phyloP scores from a whole-genome alignment of 2,888 invertebrate species.

The Alloscopus bannaensis region DNA sequence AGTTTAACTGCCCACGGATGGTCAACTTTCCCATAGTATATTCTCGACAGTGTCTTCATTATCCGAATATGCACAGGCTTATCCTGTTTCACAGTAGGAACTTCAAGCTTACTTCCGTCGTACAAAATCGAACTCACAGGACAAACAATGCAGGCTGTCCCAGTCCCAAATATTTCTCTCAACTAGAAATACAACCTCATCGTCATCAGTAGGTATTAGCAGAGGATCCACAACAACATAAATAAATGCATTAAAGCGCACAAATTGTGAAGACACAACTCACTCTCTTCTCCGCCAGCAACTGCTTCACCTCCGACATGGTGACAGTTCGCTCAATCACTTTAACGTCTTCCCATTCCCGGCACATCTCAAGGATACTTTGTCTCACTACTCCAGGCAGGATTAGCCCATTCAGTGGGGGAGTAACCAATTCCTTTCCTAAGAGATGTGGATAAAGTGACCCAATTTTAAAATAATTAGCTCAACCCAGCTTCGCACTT shows the following conservation, averaged over 20 bases:
- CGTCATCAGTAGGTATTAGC: background rate
- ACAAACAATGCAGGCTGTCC: constrained; percentile 96
- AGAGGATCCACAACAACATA: too few relatives aligned
- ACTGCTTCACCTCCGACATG: constrained; percentile 87
- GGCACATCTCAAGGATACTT: constrained; percentile 87
- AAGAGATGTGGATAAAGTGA: too few relatives aligned
- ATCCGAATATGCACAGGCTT: constrained; percentile 85
- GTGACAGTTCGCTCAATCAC: constrained; percentile 88
- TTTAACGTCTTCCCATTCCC: constrained; percentile 90
- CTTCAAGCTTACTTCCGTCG: constrained; percentile 80
- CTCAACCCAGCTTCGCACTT: too few relatives aligned
- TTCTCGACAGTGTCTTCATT: constrained; percentile 86
- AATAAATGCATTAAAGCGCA: constrained; percentile 23
- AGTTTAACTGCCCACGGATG: constrained; percentile 87
- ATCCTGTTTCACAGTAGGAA: constrained; percentile 85
- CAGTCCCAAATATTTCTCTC: constrained; percentile 97
- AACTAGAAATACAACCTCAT: too few relatives aligned
- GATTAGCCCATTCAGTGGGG: constrained; percentile 94
- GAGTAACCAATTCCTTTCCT: constrained; percentile 95
- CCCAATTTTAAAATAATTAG: too few relatives aligned
- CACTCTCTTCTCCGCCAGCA: constrained; percentile 89
- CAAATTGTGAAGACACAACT: background rate
- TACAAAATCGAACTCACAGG: constrained; percentile 92
- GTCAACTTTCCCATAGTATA: constrained; percentile 88
- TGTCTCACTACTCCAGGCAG: constrained; percentile 95